A percentile compares a stretch with the other conserved stretches of the same genome.
Conservation (phyloP, 2,888 invertebrate genomes). For the Lochmaea crataegi region DNA sequence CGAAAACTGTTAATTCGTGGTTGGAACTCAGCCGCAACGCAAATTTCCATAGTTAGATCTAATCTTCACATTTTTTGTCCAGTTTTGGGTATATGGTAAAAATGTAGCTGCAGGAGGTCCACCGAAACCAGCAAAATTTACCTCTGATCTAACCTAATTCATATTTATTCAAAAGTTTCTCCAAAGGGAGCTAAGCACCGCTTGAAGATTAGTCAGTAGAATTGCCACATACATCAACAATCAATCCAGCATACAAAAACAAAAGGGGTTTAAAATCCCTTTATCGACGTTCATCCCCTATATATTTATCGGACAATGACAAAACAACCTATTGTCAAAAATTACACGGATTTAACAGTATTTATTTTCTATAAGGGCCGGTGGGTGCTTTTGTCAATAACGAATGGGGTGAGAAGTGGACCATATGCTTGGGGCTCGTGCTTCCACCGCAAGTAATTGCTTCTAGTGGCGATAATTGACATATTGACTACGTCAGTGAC, state of each 20-base stretch:
- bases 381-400: slow-evolving; percentile 31
- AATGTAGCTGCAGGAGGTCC: too few species aligned
- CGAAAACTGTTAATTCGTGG: too few species aligned
- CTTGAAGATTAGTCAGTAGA: too few species aligned
- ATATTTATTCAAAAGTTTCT: too few species aligned
- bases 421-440: slow-evolving; percentile 50
- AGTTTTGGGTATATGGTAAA: too few species aligned
- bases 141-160: too few species aligned
- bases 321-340: slow-evolving; percentile 17
- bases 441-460: slow-evolving; percentile 60
- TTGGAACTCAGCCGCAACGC: too few species aligned
- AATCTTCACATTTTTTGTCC: too few species aligned
- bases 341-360: slow-evolving; percentile 32
- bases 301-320: slow-evolving; percentile 5
- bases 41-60: too few species aligned
- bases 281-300: slow-evolving; percentile 1
- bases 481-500: slow-evolving; percentile 62
- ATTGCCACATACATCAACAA: too few species aligned
- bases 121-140: too few species aligned
- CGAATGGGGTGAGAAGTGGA: slow-evolving; percentile 43
- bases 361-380: slow-evolving; percentile 37
- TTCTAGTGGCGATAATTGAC: slow-evolving; percentile 62
- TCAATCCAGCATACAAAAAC: neutral
- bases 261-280: neutral
- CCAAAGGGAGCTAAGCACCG: too few species aligned